phyloP scores from a whole-genome alignment of 2,113 vertebrate genomes.

The Pithys albifrons region DNA sequence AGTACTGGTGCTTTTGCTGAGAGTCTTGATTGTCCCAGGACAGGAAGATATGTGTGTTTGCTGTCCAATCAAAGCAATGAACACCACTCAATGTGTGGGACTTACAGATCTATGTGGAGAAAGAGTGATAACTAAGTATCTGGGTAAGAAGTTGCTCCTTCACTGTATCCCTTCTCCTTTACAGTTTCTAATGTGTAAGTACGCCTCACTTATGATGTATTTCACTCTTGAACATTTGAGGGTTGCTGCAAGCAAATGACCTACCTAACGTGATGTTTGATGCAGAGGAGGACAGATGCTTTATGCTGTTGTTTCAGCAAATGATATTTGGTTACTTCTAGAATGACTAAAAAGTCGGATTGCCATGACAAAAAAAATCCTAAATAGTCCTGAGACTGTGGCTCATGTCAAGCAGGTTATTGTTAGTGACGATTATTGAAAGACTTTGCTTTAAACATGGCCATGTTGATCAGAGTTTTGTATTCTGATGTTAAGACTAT shows the following conservation, averaged over 20 bases:
- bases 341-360: not conserved
- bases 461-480: not conserved
- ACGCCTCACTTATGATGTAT: not conserved
- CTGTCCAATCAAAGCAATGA: not conserved
- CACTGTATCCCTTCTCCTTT: not conserved
- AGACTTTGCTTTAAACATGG: not conserved
- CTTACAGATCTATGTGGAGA: not conserved
- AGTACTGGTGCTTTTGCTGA: not conserved
- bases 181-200: not conserved
- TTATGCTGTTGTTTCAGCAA: not conserved
- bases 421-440: not conserved
- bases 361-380: not conserved
- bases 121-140: not conserved
- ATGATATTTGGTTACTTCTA: not conserved
- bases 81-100: not conserved
- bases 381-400: not conserved
- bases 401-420: not conserved
- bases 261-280: not conserved
- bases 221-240: not conserved
- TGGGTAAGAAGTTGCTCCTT: not conserved
- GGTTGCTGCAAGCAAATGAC: not conserved
- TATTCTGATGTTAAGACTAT: not conserved
- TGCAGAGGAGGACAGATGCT: not conserved
- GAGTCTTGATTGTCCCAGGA: not conserved
- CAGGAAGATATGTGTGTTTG: not conserved